Evolutionary conservation across 2,888 invertebrate genomes (phyloP), one percentile per base, ranked within the genome.

Genomic region (Phragmatobia fuliginosa): DNA sequence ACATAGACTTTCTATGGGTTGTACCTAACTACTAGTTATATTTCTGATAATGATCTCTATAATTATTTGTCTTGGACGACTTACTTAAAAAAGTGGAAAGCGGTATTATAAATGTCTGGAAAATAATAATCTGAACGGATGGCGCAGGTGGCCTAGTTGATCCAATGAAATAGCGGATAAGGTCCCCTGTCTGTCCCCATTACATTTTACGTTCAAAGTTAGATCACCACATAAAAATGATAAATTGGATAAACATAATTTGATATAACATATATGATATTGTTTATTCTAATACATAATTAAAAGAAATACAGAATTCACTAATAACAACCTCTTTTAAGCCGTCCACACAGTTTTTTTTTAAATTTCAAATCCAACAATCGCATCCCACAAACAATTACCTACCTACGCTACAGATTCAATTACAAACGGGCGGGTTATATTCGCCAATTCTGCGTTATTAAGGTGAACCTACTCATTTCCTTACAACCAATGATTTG

Each of bases 401-500:
- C 49, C 45, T 38, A 41, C 25, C 31, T n/a, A 66, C 32, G 21
- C 32, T 18, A 33, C 45, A 28, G 60, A 62, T 62, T 68, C 32
- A 31, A 41, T 56, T 58, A 63, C 45, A 63, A 56, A 11, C 25
- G 45, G 63, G 59, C 45, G 60, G 59, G 18, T 59, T 16, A 58
- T 32, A 56, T 68, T 68, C 60, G 63, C 31, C 64, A 59, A 64
- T 60, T 68, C 45, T n/a, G 36, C 63, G 28, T 56, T 62, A 67
- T 62, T 62, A 58, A 33, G 45, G 41, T 63, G 62, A 67, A 45
- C 67, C 67, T 25, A 62, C 49, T 49, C 16, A 36, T 14, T 49
- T 68, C 25, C 63, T 41, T 36, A 31, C 33, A 62, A 38, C 31
- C 32, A 62, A 58, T 31, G 33, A 56, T 28, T 64, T 32, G 63